phyloP scores from a whole-genome alignment of 1,140 invertebrate species.

The Lasioglossum albipes region DNA sequence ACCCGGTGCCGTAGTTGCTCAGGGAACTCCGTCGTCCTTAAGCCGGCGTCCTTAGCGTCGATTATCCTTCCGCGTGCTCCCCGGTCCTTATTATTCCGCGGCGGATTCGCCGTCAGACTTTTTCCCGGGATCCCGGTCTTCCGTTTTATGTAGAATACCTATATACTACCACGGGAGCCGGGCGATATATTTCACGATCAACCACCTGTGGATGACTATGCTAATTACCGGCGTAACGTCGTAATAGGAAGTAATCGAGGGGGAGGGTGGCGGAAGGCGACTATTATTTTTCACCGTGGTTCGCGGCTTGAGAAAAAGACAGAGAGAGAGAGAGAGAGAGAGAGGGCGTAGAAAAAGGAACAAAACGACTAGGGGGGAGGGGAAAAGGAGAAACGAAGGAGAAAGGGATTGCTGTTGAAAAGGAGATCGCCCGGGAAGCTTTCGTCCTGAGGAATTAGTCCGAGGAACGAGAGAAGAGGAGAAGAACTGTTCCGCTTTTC shows the following conservation, averaged over 20 bases:
- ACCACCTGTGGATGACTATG: conserved; percentile 68
- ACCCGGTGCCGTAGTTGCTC: not conserved
- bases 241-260: conserved; percentile 52
- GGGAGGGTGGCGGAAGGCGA: conserved; percentile 26
- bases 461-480: conserved; percentile 15
- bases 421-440: conserved; percentile 27
- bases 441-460: conserved; percentile 45
- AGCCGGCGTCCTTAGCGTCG: conserved; percentile 36
- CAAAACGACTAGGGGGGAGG: not conserved
- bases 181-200: conserved; percentile 65
- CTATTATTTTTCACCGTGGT: conserved; percentile 57
- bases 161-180: conserved; percentile 14
- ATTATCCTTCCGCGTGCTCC: conserved; percentile 36
- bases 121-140: conserved; percentile 19
- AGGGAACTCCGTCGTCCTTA: conserved; percentile 17
- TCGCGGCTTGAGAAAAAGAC: not conserved
- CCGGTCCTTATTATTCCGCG: conserved; percentile 42
- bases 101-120: conserved; percentile 28
- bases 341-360: not conserved
- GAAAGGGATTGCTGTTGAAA: conserved; percentile 22
- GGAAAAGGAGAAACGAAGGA: not conserved
- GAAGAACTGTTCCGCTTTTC: conserved; percentile 8
- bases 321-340: not conserved
- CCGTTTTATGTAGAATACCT: conserved; percentile 6
- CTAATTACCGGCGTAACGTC: conserved; percentile 63